phyloP scores from a whole-genome alignment of 2,113 vertebrate genomes.

The Azemiops feae region DNA sequence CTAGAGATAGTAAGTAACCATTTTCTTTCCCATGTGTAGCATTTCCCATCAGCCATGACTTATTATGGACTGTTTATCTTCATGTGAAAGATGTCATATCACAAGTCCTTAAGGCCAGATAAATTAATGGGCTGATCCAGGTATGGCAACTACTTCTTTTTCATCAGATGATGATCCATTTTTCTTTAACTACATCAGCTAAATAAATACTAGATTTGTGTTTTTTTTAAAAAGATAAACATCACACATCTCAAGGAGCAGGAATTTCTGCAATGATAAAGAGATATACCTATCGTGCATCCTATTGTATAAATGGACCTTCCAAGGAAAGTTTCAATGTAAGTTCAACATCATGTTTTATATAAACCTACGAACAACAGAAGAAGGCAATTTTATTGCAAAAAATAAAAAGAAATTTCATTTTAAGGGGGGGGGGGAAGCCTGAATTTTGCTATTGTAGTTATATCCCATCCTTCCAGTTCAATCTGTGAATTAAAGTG shows the following conservation, averaged over 20 bases:
- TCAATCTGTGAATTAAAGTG: background rate
- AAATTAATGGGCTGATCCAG: background rate
- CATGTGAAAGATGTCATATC: conserved; percentile 19
- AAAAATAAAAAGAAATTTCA: background rate
- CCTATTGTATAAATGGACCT: background rate
- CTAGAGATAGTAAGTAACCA: background rate
- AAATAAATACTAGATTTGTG: background rate
- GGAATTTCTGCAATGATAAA: background rate
- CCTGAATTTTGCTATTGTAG: background rate
- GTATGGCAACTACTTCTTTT: background rate
- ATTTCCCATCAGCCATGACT: conserved; percentile 25
- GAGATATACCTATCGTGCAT: background rate
- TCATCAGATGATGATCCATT: conserved; percentile 9
- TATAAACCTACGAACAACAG: background rate
- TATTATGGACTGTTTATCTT: conserved; percentile 25
- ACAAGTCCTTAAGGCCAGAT: conserved; percentile 5
- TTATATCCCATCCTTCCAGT: background rate
- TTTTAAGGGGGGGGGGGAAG: background rate
- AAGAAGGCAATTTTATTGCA: background rate
- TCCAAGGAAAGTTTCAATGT: background rate
- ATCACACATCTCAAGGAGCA: background rate
- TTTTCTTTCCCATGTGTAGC: conserved; percentile 6
- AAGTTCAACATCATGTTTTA: background rate
- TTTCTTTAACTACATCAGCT: conserved; percentile 22
- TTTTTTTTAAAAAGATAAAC: background rate